Evolutionary conservation across 2,797 vertebrate genomes (phyloP).

Genomic region (Anomalospiza imberbis): DNA sequence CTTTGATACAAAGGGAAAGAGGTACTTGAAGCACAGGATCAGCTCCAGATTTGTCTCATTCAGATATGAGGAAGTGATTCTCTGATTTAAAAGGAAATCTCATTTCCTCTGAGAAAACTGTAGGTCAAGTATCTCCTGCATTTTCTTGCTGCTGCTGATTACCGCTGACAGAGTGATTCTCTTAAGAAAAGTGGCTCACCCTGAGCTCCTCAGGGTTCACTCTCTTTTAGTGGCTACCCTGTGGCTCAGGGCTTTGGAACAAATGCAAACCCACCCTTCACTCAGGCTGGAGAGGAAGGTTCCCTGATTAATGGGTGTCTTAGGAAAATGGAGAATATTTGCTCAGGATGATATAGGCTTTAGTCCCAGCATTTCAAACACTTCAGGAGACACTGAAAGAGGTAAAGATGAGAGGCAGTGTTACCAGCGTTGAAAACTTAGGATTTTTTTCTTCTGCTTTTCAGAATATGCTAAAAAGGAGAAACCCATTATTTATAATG

Average conservation of each 20-base stretch:
- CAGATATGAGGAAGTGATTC: neutral
- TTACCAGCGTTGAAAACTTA: constrained; percentile 12
- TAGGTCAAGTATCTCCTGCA: neutral
- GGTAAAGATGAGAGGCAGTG: constrained; percentile 3
- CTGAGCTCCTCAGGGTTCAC: neutral
- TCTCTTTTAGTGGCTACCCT: neutral
- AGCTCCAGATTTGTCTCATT: neutral
- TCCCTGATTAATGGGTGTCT: neutral
- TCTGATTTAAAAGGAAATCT: neutral
- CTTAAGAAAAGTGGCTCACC: neutral
- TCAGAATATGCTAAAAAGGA: constrained; percentile 49
- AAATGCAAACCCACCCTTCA: neutral
- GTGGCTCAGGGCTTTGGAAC: neutral
- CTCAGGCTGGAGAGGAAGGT: neutral
- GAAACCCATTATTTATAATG: constrained; percentile 56
- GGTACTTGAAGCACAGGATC: neutral
- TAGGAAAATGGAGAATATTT: neutral
- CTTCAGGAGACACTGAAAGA: neutral
- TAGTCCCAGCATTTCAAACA: neutral
- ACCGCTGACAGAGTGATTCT: neutral
- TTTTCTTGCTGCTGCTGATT: constrained; percentile 2
- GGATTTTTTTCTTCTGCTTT: neutral
- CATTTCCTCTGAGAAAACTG: neutral
- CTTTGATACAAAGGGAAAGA: neutral
- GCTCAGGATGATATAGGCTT: neutral